Evolutionary conservation across 1,140 invertebrate genomes (phyloP).

Genomic region (Pseudomyrmex pallidus): DNA sequence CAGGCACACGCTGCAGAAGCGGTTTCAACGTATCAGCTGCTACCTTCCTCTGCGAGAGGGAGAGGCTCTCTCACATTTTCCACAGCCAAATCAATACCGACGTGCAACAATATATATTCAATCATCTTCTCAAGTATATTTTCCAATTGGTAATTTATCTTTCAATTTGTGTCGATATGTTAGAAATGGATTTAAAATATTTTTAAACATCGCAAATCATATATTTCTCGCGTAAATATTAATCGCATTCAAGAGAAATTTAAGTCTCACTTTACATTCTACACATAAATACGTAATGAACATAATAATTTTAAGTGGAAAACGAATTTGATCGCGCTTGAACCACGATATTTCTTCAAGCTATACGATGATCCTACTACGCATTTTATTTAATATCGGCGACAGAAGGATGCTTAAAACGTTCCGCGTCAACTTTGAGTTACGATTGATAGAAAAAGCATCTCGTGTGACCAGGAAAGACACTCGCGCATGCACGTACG

Average conservation of each 20-base stretch:
- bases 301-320: slow-evolving; percentile 4
- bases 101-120: slow-evolving; percentile 23
- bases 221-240: not conserved
- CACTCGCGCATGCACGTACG: slow-evolving; percentile 26
- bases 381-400: not conserved
- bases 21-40: slow-evolving; percentile 32
- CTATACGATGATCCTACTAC: not conserved
- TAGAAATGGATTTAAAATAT: too few species aligned
- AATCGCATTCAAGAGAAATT: not conserved
- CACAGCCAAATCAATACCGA: slow-evolving; percentile 21
- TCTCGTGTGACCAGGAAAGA: slow-evolving; percentile 32
- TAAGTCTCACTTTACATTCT: not conserved
- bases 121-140: slow-evolving; percentile 8
- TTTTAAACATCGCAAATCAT: not conserved
- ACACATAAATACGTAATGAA: not conserved
- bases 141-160: slow-evolving; percentile 17
- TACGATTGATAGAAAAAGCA: slow-evolving; percentile 58
- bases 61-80: slow-evolving; percentile 16
- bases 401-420: slow-evolving; percentile 14
- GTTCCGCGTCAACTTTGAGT: slow-evolving; percentile 17
- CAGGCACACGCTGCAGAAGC: slow-evolving; percentile 35
- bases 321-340: not conserved
- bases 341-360: not conserved
- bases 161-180: too few species aligned
- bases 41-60: not conserved